These are phyloP conservation scores for Alosa alosa DNA, from an alignment of 2,113 vertebrate species.

Conservation along the genomic window DNA sequence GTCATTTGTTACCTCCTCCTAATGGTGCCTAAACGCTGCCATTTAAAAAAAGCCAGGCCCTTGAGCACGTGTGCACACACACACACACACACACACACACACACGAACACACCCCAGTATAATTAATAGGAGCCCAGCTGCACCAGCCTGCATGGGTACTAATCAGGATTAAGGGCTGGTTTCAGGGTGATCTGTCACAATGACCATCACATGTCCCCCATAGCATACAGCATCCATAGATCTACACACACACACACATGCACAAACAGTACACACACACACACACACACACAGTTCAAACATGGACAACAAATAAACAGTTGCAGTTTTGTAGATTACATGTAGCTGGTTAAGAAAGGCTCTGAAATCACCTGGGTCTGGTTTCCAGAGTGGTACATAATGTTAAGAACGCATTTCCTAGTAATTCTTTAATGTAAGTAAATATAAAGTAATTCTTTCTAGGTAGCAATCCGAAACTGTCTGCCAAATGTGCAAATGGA, in stretches of 20 bases:
- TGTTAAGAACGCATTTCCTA: not conserved
- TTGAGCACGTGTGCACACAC: not conserved
- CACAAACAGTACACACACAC: not conserved
- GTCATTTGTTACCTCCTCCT: not conserved
- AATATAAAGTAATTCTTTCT: too few species aligned
- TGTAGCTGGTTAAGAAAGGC: not conserved
- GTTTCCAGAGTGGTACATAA: not conserved
- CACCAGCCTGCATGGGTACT: not conserved
- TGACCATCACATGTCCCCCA: not conserved
- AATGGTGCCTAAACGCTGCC: not conserved
- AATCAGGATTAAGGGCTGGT: conserved; percentile 27
- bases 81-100: not conserved
- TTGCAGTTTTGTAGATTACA: too few species aligned
- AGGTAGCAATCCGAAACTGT: too few species aligned
- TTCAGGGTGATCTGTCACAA: conserved; percentile 22
- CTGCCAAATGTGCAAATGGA: not conserved
- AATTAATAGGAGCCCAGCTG: conserved; percentile 36
- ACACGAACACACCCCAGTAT: not conserved
- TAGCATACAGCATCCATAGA: not conserved
- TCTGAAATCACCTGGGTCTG: not conserved
- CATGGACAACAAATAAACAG: not conserved
- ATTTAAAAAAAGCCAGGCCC: not conserved
- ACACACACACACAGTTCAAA: not conserved
- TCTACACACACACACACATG: not conserved
- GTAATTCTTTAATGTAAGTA: not conserved